phyloP scores from a whole-genome alignment of 2,888 invertebrate species.

The Odontothrips loti region DNA sequence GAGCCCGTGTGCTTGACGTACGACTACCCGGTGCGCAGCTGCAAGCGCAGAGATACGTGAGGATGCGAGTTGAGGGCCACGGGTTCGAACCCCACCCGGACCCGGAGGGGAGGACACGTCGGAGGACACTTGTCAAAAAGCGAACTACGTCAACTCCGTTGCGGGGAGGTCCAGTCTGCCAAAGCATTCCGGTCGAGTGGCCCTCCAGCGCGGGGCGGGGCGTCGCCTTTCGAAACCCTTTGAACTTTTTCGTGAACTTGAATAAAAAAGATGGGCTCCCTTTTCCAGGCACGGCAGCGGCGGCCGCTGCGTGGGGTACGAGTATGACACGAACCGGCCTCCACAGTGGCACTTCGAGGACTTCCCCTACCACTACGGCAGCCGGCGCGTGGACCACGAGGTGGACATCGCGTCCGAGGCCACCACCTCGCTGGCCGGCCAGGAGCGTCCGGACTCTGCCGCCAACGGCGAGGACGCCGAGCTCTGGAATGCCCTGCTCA shows the following conservation, averaged over 20 bases:
- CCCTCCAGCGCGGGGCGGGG: too few species aligned
- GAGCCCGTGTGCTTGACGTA: constrained; percentile 20
- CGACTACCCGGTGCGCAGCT: neutral
- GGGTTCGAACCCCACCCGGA: too few species aligned
- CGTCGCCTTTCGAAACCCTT: too few species aligned
- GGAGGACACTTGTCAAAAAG: too few species aligned
- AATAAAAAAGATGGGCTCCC: too few species aligned
- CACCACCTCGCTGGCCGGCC: neutral
- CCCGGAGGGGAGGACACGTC: too few species aligned
- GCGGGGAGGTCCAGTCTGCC: too few species aligned
- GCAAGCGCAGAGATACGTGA: neutral
- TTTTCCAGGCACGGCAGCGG: neutral
- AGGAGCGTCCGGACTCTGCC: neutral
- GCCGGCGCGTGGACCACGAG: neutral
- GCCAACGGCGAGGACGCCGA: constrained; percentile 23
- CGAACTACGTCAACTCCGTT: too few species aligned
- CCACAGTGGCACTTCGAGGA: constrained; percentile 17
- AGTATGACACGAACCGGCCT: neutral
- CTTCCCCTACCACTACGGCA: constrained; percentile 9
- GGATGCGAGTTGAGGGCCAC: too few species aligned
- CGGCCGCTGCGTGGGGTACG: constrained; percentile 9
- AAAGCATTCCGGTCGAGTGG: too few species aligned
- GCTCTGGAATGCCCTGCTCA: constrained; percentile 8
- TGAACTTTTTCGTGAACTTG: too few species aligned
- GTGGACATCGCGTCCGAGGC: neutral